A percentile compares a stretch with the other conserved stretches of the same genome.
Evolutionary conservation across 2,888 invertebrate species (phyloP).

Genomic region (Pyrgus malvae): DNA sequence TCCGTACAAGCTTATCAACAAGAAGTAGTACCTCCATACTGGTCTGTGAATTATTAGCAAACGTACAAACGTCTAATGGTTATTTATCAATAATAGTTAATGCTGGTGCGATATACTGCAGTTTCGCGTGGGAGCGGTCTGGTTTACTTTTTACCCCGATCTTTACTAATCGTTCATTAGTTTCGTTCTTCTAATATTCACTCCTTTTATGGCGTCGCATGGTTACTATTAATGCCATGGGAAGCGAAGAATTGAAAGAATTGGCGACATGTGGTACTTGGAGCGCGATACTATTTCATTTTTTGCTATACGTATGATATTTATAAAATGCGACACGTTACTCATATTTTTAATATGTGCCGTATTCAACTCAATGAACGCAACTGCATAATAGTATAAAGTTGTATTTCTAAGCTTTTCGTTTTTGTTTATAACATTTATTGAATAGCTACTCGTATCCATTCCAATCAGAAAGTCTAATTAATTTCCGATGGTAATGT

Average conservation of each 20-base stretch:
- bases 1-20: conserved; percentile 12
- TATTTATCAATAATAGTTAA: conserved; percentile 9
- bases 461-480: too few relatives aligned
- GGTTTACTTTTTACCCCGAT: conserved; percentile 17
- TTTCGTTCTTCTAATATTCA: conserved; percentile 25
- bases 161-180: conserved; percentile 25
- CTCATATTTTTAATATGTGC: not conserved
- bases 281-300: conserved; percentile 16
- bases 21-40: conserved; percentile 9
- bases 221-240: conserved; percentile 26
- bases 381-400: not conserved
- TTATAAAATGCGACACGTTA: conserved; percentile 16
- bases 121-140: conserved; percentile 13
- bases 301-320: conserved; percentile 5
- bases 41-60: conserved; percentile 4
- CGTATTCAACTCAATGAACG: not conserved
- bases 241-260: conserved; percentile 25
- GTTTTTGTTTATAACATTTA: too few relatives aligned
- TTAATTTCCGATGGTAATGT: too few relatives aligned
- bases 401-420: too few relatives aligned
- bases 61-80: conserved; percentile 7
- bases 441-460: too few relatives aligned
- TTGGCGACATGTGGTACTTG: conserved; percentile 9
- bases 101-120: not conserved
- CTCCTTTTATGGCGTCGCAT: conserved; percentile 18